These are phyloP conservation scores for Corythornis vintsioides DNA, from an alignment of 2,113 vertebrate genomes.

Conservation along the genomic window DNA sequence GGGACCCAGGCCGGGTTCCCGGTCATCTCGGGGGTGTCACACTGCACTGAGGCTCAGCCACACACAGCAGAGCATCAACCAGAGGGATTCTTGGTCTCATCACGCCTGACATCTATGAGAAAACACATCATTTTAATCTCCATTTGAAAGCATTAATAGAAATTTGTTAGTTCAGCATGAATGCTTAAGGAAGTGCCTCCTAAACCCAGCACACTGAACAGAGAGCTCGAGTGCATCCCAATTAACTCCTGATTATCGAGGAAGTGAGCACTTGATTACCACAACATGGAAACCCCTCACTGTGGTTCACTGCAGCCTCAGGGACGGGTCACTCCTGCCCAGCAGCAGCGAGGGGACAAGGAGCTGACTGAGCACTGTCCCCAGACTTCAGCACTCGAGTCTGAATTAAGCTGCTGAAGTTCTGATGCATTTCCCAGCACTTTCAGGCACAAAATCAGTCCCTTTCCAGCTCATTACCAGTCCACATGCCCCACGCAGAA, in stretches of 20 bases:
- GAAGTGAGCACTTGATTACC: neutral
- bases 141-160: slow-evolving; percentile 14
- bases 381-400: neutral
- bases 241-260: neutral
- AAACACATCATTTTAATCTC: slow-evolving; percentile 19
- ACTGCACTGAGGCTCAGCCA: neutral
- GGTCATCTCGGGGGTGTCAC: neutral
- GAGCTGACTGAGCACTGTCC: neutral
- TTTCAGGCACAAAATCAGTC: neutral
- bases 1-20: neutral
- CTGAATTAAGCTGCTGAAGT: neutral
- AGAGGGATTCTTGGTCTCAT: neutral
- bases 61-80: slow-evolving; percentile 1
- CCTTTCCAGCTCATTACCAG: neutral
- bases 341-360: neutral
- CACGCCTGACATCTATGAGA: neutral
- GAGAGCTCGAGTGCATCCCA: neutral
- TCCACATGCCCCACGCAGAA: neutral
- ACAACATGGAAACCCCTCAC: neutral
- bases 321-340: neutral
- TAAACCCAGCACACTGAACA: neutral
- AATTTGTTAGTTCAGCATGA: slow-evolving; percentile 25
- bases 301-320: neutral
- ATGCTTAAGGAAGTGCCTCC: neutral
- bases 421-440: neutral